A percentile compares a stretch with the other conserved stretches of the same genome.
Evolutionary conservation across 1,140 invertebrate genomes (phyloP).

Genomic region (Pogonomyrmex barbatus): DNA sequence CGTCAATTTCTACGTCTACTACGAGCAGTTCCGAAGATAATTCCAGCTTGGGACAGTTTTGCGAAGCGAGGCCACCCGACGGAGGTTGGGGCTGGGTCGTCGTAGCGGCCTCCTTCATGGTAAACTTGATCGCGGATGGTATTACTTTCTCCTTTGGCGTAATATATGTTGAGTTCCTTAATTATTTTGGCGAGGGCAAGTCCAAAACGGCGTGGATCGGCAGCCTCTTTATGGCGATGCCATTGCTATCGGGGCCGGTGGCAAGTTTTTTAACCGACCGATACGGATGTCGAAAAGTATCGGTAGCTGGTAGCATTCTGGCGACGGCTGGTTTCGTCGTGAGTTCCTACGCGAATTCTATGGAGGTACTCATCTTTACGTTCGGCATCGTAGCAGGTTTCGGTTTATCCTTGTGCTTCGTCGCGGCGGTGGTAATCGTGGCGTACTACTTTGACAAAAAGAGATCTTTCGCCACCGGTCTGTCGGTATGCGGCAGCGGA

Average conservation of each 20-base stretch:
- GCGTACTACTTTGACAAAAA: constrained; percentile 98
- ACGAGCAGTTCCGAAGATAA: constrained; percentile 87
- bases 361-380: constrained; percentile 93
- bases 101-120: constrained; percentile 94
- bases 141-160: constrained; percentile 98
- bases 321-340: constrained; percentile 93
- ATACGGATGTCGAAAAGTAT: constrained; percentile 93
- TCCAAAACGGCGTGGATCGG: constrained; percentile 96
- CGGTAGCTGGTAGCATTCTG: constrained; percentile 92
- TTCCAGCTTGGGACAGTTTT: constrained; percentile 87
- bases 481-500: constrained; percentile 96
- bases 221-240: constrained; percentile 96
- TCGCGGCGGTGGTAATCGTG: constrained; percentile 96
- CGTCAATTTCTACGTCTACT: constrained; percentile 84
- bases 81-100: constrained; percentile 94
- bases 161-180: constrained; percentile 95
- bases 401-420: constrained; percentile 94
- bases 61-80: constrained; percentile 90
- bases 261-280: constrained; percentile 95
- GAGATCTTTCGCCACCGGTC: constrained; percentile 96
- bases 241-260: constrained; percentile 94
- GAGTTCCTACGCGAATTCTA: constrained; percentile 91
- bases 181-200: constrained; percentile 93
- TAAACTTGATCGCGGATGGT: constrained; percentile 97
- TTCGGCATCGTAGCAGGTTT: constrained; percentile 95